Evolutionary conservation across 2,113 vertebrate genomes (phyloP).

Genomic region (Lagenorhynchus albirostris): DNA sequence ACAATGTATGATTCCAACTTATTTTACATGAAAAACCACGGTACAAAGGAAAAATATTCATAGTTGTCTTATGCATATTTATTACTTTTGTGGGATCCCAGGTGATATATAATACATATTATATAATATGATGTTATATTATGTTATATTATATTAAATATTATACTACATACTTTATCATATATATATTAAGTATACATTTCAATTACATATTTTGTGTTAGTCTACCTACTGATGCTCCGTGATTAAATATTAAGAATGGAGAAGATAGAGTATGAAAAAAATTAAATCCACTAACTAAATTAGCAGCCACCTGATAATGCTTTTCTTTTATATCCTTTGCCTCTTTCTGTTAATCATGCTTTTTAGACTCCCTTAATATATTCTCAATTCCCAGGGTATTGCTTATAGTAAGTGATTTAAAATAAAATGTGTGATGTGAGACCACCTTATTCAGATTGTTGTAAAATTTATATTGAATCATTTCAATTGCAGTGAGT

Average conservation of each 20-base stretch:
- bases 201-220: not conserved
- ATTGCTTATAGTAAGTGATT: not conserved
- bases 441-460: not conserved
- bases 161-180: not conserved
- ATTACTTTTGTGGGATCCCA: not conserved
- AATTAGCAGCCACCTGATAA: not conserved
- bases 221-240: not conserved
- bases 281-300: not conserved
- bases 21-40: slow-evolving; percentile 52
- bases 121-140: not conserved
- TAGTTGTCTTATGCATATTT: not conserved
- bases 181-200: not conserved
- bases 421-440: slow-evolving; percentile 33
- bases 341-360: not conserved
- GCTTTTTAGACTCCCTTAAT: not conserved
- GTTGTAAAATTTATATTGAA: not conserved
- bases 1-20: slow-evolving; percentile 59
- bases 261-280: not conserved
- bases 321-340: not conserved
- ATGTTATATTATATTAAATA: not conserved
- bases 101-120: not conserved
- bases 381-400: not conserved
- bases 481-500: not conserved
- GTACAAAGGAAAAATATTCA: not conserved
- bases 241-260: not conserved